phyloP scores from a whole-genome alignment of 2,888 invertebrate species.

The Ptilodon capucinus region DNA sequence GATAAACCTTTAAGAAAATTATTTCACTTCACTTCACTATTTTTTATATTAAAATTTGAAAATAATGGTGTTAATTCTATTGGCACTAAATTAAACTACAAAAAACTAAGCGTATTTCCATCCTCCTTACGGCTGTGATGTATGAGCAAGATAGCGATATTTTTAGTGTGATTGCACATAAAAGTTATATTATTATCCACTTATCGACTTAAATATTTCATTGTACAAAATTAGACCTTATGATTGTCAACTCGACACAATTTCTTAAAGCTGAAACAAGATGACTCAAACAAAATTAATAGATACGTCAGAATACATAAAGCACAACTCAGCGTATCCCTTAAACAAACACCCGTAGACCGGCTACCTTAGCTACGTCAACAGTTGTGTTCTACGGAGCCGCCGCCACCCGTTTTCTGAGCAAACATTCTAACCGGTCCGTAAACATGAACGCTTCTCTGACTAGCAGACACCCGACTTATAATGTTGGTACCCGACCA shows the following conservation, averaged over 20 bases:
- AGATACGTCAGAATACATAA: slow-evolving; percentile 13
- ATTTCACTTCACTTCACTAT: no score
- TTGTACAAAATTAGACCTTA: no score
- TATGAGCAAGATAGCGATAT: no score
- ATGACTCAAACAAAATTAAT: slow-evolving; percentile 16
- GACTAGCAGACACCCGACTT: slow-evolving; percentile 9
- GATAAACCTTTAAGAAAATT: no score
- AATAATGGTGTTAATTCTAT: no score
- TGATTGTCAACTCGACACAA: neutral
- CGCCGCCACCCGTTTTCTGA: slow-evolving; percentile 20
- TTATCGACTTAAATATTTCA: no score
- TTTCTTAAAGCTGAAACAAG: neutral
- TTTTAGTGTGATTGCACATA: no score
- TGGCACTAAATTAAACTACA: no score
- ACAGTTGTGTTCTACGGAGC: slow-evolving; percentile 12
- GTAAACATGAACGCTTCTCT: slow-evolving; percentile 16
- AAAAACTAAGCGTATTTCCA: no score
- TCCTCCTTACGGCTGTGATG: no score
- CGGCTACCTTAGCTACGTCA: slow-evolving; percentile 20
- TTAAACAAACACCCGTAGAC: slow-evolving; percentile 21
- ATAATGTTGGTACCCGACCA: slow-evolving; percentile 12
- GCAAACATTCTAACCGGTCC: slow-evolving; percentile 29
- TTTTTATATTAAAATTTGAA: no score
- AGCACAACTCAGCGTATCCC: slow-evolving; percentile 18
- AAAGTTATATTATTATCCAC: no score